Evolutionary conservation across 1,140 invertebrate species (phyloP), one percentile per base, ranked within the genome.

Genomic region (Plodia interpunctella): DNA sequence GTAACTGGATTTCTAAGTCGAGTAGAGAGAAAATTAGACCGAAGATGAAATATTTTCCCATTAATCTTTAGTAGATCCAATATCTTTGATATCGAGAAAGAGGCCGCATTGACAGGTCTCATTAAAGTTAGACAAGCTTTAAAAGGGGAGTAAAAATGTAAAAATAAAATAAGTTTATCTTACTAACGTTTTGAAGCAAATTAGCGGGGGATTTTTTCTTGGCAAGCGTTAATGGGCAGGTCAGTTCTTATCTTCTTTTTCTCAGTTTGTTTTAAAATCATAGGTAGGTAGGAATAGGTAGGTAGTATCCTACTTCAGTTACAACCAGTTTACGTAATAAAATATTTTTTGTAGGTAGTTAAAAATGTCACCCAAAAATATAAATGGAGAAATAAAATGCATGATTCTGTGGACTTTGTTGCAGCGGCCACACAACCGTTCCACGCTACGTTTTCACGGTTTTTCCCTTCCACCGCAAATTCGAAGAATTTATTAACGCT

Each of bases 401-500:
- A 44, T 17, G 38, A 15, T 44, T 44, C 10, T 17, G 38, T 44
- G 15, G 38, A 44, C 38, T n/a, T 44, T 17, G 38, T 13, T 44
- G 38, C 38, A 44, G 38, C 38, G 32, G 32, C 13, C 32, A 44
- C 4, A 15, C 38, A 4, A n/a, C 38, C 38, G 38, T n/a, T 44
- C 13, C 15, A 44, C 38, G 38, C n/a, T 44, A 13, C 38, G 38
- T 69, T 71, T 60, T 63, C 63, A 65, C 62, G 60, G 62, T 60
- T 65, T 32, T 68, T 66, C 63, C 65, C 67, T 62, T 28, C 55
- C 62, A 59, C 76, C 65, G 68, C 76, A 77, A 78, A 84, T 78
- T 78, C 74, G 60, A 76, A 74, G 73, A 82, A 84, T 85, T 85
- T 83, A 85, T 81, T 83, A 78, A 78, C 78, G 75, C 72, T 80